phyloP scores from a whole-genome alignment of 2,888 invertebrate genomes.

The Stegana nigrithorax region DNA sequence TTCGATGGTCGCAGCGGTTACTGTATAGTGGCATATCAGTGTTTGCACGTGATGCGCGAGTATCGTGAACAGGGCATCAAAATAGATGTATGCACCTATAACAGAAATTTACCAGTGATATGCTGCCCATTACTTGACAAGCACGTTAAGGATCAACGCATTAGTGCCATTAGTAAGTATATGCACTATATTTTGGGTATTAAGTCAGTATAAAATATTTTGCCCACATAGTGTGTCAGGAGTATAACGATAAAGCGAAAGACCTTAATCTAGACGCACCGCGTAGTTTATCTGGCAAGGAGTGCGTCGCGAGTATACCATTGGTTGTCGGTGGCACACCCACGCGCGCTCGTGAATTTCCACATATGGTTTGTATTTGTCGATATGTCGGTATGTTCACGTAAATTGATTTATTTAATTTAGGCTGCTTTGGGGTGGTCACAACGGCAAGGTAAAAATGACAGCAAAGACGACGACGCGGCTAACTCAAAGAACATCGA shows the following conservation, averaged over 20 bases:
- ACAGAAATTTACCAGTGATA: conserved; percentile 65
- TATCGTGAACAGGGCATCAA: conserved; percentile 58
- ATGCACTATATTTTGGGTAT: too few species aligned
- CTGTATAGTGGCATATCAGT: conserved; percentile 62
- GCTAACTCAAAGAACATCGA: too few species aligned
- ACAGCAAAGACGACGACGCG: too few species aligned
- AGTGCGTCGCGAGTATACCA: conserved; percentile 67
- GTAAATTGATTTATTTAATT: not conserved
- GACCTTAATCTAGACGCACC: conserved; percentile 44
- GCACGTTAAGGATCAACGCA: conserved; percentile 49
- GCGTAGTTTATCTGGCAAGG: conserved; percentile 53
- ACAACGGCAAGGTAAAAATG: too few species aligned
- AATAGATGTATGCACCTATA: conserved; percentile 61
- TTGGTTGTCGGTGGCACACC: conserved; percentile 72
- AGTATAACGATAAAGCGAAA: conserved; percentile 68
- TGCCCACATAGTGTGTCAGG: conserved; percentile 70
- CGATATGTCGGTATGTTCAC: not conserved
- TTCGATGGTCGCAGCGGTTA: conserved; percentile 66
- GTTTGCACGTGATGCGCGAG: conserved; percentile 62
- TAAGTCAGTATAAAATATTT: too few species aligned
- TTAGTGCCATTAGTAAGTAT: conserved; percentile 62
- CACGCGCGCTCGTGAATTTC: conserved; percentile 70
- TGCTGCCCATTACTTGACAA: conserved; percentile 65
- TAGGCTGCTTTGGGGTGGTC: conserved; percentile 66
- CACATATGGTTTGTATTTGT: conserved; percentile 70